A percentile compares a stretch with the other conserved stretches of the same genome.
These are phyloP conservation scores for Lophius americanus DNA, from an alignment of 2,797 vertebrate genomes.

Conservation along the genomic window DNA sequence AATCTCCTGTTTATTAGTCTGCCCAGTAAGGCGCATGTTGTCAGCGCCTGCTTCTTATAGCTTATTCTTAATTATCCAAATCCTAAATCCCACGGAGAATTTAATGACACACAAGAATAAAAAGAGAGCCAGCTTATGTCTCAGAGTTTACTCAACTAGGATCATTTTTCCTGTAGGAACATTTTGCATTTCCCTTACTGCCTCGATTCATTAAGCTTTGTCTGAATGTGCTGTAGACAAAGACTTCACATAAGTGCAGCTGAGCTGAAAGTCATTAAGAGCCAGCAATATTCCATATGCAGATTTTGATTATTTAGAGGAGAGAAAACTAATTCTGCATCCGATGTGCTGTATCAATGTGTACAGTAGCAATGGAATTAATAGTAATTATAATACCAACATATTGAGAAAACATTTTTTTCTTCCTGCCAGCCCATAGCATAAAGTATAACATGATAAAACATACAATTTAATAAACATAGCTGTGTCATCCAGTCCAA, in stretches of 20 bases:
- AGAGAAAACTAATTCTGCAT: conserved; percentile 5
- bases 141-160: conserved; percentile 35
- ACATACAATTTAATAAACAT: no score
- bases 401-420: background rate
- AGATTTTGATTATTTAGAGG: background rate
- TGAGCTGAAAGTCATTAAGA: background rate
- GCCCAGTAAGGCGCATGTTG: conserved; percentile 51
- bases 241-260: background rate
- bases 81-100: conserved; percentile 49
- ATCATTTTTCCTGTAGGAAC: conserved; percentile 22
- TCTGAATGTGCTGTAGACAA: background rate
- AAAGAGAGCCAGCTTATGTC: conserved; percentile 36
- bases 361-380: background rate
- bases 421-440: no score
- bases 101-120: conserved; percentile 49
- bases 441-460: no score
- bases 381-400: background rate
- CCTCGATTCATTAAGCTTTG: conserved; percentile 6
- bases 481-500: no score
- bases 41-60: conserved; percentile 47
- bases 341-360: background rate
- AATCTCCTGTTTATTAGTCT: conserved; percentile 53
- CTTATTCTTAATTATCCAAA: conserved; percentile 60
- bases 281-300: background rate
- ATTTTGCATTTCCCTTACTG: background rate